Conservation (phyloP, 2,888 invertebrate genomes). For the Tupiocoris notatus region DNA sequence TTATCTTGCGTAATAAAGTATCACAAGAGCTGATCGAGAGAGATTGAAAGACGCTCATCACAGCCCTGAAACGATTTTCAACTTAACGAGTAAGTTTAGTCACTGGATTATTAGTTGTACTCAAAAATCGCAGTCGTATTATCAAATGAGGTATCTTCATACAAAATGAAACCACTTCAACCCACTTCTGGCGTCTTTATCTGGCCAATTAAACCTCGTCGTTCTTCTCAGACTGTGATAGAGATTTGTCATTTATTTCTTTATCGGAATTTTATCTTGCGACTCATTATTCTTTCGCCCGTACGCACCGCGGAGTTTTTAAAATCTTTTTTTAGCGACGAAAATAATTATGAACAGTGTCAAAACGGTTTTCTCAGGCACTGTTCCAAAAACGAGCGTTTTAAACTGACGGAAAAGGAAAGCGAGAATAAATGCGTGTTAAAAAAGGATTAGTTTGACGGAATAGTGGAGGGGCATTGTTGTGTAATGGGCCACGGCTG, state of each 20-base stretch:
- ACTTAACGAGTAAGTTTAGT: not conserved
- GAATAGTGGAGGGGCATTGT: not conserved
- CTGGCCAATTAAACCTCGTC: not conserved
- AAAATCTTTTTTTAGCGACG: not conserved
- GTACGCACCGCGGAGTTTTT: not conserved
- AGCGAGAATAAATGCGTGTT: not conserved
- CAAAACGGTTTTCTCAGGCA: not conserved
- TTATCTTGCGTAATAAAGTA: no score
- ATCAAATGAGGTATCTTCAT: not conserved
- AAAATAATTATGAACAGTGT: not conserved
- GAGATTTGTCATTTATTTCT: not conserved
- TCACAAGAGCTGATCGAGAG: no score
- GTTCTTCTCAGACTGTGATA: not conserved
- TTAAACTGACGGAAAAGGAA: not conserved
- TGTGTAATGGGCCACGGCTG: not conserved
- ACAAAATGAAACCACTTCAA: not conserved
- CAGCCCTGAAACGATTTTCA: conserved; percentile 3
- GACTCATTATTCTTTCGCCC: not conserved
- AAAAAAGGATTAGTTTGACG: not conserved
- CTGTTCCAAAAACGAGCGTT: not conserved
- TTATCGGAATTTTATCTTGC: not conserved
- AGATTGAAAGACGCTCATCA: no score
- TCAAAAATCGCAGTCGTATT: not conserved
- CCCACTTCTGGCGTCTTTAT: not conserved
- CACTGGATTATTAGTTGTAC: no score